Percentiles rank a stretch among this genome's conserved stretches.
phyloP scores from a whole-genome alignment of 1,140 invertebrate species.

The Lucilia cuprina region DNA sequence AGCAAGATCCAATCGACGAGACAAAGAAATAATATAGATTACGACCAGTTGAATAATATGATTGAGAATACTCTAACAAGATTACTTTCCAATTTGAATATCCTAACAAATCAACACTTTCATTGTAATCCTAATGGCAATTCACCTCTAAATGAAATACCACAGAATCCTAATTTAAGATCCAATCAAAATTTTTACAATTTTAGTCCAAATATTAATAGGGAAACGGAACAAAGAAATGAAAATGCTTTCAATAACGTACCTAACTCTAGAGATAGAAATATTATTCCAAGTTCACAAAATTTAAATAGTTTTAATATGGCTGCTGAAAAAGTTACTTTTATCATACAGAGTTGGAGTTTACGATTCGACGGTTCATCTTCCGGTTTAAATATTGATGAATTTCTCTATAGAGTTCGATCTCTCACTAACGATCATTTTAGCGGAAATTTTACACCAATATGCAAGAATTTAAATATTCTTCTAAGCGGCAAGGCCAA shows the following conservation, averaged over 20 bases:
- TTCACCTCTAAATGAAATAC: not conserved
- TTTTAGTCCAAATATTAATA: not conserved
- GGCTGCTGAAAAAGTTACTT: not conserved
- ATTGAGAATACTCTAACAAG: no score
- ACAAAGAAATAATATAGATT: no score
- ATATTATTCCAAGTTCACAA: not conserved
- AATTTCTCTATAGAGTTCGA: constrained; percentile 3
- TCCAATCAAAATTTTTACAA: no score
- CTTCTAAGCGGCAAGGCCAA: not conserved
- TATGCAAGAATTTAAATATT: not conserved
- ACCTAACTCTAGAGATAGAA: not conserved
- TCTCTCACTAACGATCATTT: not conserved
- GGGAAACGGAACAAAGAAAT: not conserved
- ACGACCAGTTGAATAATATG: no score
- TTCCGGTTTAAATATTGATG: not conserved
- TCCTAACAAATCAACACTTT: no score
- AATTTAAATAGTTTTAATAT: not conserved
- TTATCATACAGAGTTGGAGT: not conserved
- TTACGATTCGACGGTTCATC: not conserved
- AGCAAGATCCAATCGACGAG: no score
- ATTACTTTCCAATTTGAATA: no score
- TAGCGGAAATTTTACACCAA: not conserved
- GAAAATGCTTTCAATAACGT: not conserved
- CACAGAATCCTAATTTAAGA: no score
- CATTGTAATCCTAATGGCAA: no score